Percentiles rank a stretch among this genome's conserved stretches.
phyloP scores from a whole-genome alignment of 1,140 invertebrate species.

The Drosophila kikkawai region DNA sequence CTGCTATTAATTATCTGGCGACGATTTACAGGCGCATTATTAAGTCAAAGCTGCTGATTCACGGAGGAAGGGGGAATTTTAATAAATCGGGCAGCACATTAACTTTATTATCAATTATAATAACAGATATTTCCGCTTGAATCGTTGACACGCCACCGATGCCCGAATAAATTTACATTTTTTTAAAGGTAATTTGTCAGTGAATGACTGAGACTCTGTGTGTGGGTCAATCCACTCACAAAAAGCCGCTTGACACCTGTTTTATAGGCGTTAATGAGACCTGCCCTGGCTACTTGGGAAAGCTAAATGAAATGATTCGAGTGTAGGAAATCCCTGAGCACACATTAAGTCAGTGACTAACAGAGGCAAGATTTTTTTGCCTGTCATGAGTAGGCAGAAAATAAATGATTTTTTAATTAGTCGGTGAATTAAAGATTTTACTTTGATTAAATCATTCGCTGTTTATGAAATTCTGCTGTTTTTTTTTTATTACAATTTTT shows the following conservation, averaged over 20 bases:
- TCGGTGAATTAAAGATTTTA: constrained; percentile 6
- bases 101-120: constrained; percentile 64
- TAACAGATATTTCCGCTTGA: constrained; percentile 73
- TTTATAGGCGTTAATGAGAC: constrained; percentile 48
- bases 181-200: constrained; percentile 64
- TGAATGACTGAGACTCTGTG: constrained; percentile 4
- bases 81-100: constrained; percentile 60
- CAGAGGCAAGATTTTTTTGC: neutral
- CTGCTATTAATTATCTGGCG: constrained; percentile 72
- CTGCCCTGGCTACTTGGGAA: constrained; percentile 15
- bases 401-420: neutral
- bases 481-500: no score
- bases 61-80: constrained; percentile 19
- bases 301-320: constrained; percentile 22
- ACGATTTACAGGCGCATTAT: constrained; percentile 48
- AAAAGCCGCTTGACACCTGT: constrained; percentile 35
- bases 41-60: constrained; percentile 53
- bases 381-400: constrained; percentile 9
- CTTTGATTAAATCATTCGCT: neutral
- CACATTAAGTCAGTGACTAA: constrained; percentile 32
- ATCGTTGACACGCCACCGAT: constrained; percentile 35
- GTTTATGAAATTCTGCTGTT: no score
- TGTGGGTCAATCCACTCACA: constrained; percentile 43
- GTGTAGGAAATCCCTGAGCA: constrained; percentile 36
- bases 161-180: constrained; percentile 64